phyloP scores from a whole-genome alignment of 2,113 vertebrate species.

The Choloepus hoffmanni region DNA sequence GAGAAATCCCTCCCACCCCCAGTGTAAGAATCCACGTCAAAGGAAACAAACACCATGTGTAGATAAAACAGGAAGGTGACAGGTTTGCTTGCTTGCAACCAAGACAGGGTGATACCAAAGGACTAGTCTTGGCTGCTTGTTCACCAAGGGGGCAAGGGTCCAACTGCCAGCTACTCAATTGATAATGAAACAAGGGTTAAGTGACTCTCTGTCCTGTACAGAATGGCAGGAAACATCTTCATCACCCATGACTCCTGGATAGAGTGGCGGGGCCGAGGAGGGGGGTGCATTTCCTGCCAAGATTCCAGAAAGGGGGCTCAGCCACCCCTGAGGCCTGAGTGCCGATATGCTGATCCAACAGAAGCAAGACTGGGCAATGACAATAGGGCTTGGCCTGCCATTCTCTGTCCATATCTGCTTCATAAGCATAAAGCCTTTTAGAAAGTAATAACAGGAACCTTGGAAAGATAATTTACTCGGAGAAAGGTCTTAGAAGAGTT shows the following conservation, averaged over 20 bases:
- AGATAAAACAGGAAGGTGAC: constrained; percentile 78
- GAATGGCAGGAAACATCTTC: constrained; percentile 86
- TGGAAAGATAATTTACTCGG: constrained; percentile 64
- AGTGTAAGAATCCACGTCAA: constrained; percentile 79
- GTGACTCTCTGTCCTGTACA: constrained; percentile 61
- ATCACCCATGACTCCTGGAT: constrained; percentile 55
- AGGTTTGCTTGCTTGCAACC: constrained; percentile 70
- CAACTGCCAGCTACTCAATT: neutral
- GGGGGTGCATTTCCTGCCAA: constrained; percentile 66
- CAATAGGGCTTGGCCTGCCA: neutral
- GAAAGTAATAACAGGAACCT: constrained; percentile 66
- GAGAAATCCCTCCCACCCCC: constrained; percentile 71
- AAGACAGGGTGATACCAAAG: neutral
- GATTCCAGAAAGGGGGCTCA: constrained; percentile 68
- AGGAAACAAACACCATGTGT: constrained; percentile 77
- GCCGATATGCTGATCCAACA: neutral
- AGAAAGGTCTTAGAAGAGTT: constrained; percentile 59
- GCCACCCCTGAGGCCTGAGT: neutral
- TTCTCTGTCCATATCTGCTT: constrained; percentile 48
- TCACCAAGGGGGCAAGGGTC: constrained; percentile 23
- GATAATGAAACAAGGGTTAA: constrained; percentile 79
- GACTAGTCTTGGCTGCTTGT: neutral
- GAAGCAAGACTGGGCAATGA: neutral
- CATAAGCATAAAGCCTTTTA: constrained; percentile 65
- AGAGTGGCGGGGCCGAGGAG: neutral